Percentiles rank a stretch among this genome's conserved stretches.
These are phyloP conservation scores for Chymomyza amoena DNA, from an alignment of 2,888 invertebrate genomes.

Conservation along the genomic window DNA sequence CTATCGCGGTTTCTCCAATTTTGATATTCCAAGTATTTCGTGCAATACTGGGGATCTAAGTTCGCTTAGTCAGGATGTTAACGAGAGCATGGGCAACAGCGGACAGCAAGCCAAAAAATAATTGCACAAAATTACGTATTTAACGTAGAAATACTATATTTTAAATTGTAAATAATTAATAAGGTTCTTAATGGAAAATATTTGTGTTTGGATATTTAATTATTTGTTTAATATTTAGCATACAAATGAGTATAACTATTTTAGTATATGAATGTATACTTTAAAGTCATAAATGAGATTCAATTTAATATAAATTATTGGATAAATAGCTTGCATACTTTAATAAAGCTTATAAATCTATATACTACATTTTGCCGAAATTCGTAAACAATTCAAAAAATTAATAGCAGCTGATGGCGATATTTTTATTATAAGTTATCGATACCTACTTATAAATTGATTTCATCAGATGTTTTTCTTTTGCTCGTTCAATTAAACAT, in stretches of 20 bases:
- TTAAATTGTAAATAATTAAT: background rate
- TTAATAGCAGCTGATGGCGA: too few species aligned
- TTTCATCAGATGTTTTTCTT: background rate
- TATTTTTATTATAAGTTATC: background rate
- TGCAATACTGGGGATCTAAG: constrained; percentile 83
- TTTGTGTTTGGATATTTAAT: background rate
- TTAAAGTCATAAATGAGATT: too few species aligned
- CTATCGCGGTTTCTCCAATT: constrained; percentile 83
- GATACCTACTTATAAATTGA: background rate
- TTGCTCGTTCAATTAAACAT: background rate
- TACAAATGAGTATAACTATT: background rate
- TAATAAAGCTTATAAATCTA: too few species aligned
- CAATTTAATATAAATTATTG: too few species aligned
- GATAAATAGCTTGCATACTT: too few species aligned
- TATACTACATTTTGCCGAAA: too few species aligned
- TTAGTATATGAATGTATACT: too few species aligned
- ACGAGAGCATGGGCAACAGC: constrained; percentile 18
- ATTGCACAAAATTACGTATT: background rate
- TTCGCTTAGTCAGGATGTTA: constrained; percentile 63
- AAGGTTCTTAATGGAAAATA: background rate
- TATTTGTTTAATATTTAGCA: background rate
- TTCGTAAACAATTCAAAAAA: too few species aligned
- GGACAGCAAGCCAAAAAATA: constrained; percentile 10
- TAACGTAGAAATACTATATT: too few species aligned
- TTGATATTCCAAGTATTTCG: constrained; percentile 83